Percentiles rank a stretch among this genome's conserved stretches.
Evolutionary conservation across 37 sponge, comb jelly and placozoan species (phyloP).

Genomic region (Spongilla lacustris): DNA sequence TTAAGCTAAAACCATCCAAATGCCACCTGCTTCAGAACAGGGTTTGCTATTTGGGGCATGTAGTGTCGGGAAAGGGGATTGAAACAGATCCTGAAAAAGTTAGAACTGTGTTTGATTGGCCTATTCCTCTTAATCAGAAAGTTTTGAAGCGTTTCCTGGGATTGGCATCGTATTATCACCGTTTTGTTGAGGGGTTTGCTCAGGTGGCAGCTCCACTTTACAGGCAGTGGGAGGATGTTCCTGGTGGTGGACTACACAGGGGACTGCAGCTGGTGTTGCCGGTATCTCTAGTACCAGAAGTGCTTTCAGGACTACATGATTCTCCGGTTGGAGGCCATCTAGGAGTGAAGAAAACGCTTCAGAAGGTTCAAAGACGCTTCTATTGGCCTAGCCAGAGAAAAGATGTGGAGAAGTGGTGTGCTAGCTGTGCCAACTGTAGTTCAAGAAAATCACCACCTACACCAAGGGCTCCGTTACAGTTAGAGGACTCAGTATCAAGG

Average conservation of each 20-base stretch:
- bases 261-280: conserved; percentile 17
- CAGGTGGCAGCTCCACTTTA: no score
- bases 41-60: no score
- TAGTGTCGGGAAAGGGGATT: no score
- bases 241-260: background rate
- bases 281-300: background rate
- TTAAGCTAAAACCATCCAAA: no score
- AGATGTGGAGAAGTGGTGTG: conserved; percentile 24
- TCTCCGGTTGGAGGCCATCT: conserved; percentile 12
- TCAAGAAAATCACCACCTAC: background rate
- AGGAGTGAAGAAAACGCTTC: conserved; percentile 14
- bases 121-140: no score
- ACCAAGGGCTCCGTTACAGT: background rate
- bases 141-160: no score
- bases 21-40: no score
- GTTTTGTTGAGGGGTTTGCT: no score
- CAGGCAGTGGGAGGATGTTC: background rate
- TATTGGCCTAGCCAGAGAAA: conserved; percentile 17
- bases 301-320: conserved; percentile 8
- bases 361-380: conserved; percentile 5
- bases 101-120: no score
- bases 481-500: background rate
- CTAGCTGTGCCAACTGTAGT: conserved; percentile 8
- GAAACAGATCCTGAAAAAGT: no score
- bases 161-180: no score